Base-by-base conservation (phyloP, 2,113 vertebrate species). In the Clarias gariepinus region DNA sequence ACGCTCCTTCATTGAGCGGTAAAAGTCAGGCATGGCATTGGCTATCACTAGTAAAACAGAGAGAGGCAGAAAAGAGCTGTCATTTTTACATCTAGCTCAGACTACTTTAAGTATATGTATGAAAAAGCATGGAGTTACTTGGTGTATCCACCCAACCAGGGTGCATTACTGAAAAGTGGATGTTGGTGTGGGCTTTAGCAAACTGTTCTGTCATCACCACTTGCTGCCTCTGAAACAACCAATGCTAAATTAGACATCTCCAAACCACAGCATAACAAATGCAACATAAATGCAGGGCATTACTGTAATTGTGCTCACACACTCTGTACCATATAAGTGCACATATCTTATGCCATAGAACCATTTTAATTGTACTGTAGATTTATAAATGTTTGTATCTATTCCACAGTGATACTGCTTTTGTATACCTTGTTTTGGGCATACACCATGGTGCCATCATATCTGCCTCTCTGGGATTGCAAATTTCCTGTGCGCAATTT, bases 81-180 rank as follows among this genome's bases (percentile, higher is more conserved):
- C 16, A 76, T 58, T 33, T 30, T 18, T 58, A 58, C 9, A 79
- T 58, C 15, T 53, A 78, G n/a, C 52, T 55, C 74, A 78, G 15
- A 30, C n/a, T 78, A 28, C 55, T 78, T 78, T 18, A 78, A 78
- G 1, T 76, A 61, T 18, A 9, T 25, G 9, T n/a, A 1, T 57
- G 28, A 64, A 21, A 64, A 58, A 47, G 18, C 5, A 47, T 11
- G 9, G 25, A 25, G 60, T 68, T 94, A 95, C 95, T 93, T 91
- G 95, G 94, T 82, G 95, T 96, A 88, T 96, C 94, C 30, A 94
- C 95, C 95, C 95, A 96, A 85, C 95, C 95, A 0, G 95, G 95
- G 58, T 96, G 95, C 95, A 96, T 95, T 84, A 94, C 94, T 10
- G 95, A 95, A 91, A 96, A 96, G 90, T 96, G 94, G 86, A 96